Evolutionary conservation across 2,113 vertebrate species (phyloP), one percentile per base, ranked within the genome.

Genomic region (Phylloscopus whistleri): DNA sequence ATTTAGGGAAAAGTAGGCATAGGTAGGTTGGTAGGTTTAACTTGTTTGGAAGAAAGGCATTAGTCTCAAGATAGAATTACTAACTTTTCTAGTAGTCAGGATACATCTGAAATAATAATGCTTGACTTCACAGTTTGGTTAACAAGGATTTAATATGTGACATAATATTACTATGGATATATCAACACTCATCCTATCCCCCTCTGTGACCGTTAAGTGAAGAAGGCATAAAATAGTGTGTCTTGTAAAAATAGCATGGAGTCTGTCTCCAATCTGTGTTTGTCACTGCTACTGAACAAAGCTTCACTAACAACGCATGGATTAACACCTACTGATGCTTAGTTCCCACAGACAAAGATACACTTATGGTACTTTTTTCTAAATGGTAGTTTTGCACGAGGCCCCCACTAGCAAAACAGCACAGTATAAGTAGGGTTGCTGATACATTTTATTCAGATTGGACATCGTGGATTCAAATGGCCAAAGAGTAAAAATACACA

Each of bases 171-270:
- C 48, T 81, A 31, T 52, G 68, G 67, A 67, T 92, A 67, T 90
- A 94, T 84, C 88, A 92, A 86, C 89, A 92, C 59, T 77, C 39
- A 80, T 95, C 51, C 43, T 51, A 35, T 84, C 0, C 89, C 70
- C 33, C 39, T 60, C 52, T 80, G 51, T 67, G 48, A 70, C 83
- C 35, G 13, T 78, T 74, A 84, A 93, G 33, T 59, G 44, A 88
- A 73, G 90, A 92, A 96, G 52, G 68, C 63, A 87, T 86, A 96
- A 93, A 94, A 95, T 92, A 94, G 70, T 56, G 20, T 5, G 12
- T 64, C 53, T 87, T 9, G 1, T 52, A 93, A 95, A 96, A 94
- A 91, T 84, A 92, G 83, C 68, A 78, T 44, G 68, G 48, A 79
- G 44, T 89, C 87, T 94, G 58, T 56, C 68, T 92, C 72, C 44